Evolutionary conservation across 1,140 invertebrate genomes (phyloP).

Genomic region (Calephelis virginiensis): DNA sequence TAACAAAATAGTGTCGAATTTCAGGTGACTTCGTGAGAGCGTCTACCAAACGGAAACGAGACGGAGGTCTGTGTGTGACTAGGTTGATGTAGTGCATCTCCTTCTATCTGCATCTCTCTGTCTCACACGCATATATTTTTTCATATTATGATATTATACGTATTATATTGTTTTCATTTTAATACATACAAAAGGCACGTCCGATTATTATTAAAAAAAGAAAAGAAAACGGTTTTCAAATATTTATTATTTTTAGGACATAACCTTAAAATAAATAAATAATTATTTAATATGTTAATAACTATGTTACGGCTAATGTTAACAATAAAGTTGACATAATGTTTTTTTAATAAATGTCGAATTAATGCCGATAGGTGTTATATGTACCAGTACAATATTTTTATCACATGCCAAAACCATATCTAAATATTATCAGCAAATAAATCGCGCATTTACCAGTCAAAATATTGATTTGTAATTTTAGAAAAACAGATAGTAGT

Average conservation of each 20-base stretch:
- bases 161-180: conserved; percentile 22
- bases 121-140: conserved; percentile 61
- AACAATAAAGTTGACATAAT: neutral
- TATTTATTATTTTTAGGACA: neutral
- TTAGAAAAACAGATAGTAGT: no score
- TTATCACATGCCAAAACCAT: no score
- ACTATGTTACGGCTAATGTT: neutral
- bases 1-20: conserved; percentile 55
- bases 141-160: conserved; percentile 37
- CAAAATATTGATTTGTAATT: no score
- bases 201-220: conserved; percentile 17
- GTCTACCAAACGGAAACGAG: conserved; percentile 58
- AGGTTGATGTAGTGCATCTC: conserved; percentile 73
- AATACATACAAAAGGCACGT: conserved; percentile 27
- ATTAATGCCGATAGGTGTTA: no score
- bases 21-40: conserved; percentile 76
- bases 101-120: conserved; percentile 63
- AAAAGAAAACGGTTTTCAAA: neutral
- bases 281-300: neutral
- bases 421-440: no score
- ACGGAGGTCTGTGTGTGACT: conserved; percentile 72
- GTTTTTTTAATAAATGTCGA: no score
- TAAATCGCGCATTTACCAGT: no score
- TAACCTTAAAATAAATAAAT: neutral
- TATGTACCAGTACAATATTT: no score